Conservation (phyloP, 2,113 vertebrate genomes). For the Alethe diademata region DNA sequence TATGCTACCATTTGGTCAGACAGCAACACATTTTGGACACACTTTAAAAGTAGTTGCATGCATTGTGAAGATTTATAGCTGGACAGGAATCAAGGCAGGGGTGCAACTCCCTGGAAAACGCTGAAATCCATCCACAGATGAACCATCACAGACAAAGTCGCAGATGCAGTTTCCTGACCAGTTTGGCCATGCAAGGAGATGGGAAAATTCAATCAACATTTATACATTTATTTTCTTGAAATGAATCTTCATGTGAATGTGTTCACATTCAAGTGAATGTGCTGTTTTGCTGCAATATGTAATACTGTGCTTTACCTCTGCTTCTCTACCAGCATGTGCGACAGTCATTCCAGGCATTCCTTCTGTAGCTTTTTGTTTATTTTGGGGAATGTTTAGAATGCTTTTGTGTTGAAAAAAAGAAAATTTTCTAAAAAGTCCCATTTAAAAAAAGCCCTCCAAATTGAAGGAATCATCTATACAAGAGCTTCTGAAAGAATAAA, state of each 20-base stretch:
- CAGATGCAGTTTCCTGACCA: not conserved
- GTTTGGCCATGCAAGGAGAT: not conserved
- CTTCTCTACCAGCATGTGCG: not conserved
- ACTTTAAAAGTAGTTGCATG: not conserved
- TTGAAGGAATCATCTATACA: not conserved
- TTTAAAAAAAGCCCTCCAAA: not conserved
- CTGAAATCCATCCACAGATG: not conserved
- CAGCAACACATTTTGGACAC: constrained; percentile 15
- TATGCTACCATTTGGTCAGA: constrained; percentile 43
- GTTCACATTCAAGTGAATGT: not conserved
- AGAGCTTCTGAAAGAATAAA: not conserved
- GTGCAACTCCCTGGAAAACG: constrained; percentile 16
- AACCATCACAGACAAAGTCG: not conserved
- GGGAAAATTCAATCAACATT: not conserved
- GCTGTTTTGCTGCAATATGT: not conserved
- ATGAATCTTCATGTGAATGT: not conserved
- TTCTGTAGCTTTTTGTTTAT: constrained; percentile 33
- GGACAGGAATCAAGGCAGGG: not conserved
- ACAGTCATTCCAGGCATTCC: constrained; percentile 50
- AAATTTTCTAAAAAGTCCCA: not conserved
- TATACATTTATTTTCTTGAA: not conserved
- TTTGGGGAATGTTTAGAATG: not conserved
- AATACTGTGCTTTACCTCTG: not conserved
- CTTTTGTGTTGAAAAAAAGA: not conserved
- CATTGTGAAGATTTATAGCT: constrained; percentile 7